A percentile compares a stretch with the other conserved stretches of the same genome.
Conservation (phyloP, 2,113 vertebrate genomes). For the Lanius collurio region DNA sequence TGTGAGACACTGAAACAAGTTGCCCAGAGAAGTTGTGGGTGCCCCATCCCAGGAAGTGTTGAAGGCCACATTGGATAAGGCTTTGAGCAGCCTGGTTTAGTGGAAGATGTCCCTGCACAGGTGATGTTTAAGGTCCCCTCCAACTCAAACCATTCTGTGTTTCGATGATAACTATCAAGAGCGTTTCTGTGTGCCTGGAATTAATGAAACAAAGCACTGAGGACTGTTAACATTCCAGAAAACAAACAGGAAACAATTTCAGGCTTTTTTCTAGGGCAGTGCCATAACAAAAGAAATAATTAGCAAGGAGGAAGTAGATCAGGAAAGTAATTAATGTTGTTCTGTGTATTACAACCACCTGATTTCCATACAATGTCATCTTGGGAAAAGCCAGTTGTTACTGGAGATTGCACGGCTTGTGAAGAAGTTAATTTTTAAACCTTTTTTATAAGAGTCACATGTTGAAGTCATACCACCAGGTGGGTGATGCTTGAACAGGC, state of each 20-base stretch:
- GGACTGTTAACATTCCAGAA: background rate
- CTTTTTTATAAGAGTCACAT: background rate
- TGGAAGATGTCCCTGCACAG: background rate
- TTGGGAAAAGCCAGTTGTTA: background rate
- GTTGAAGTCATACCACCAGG: background rate
- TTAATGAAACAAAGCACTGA: background rate
- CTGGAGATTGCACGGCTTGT: background rate
- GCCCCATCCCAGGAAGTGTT: background rate
- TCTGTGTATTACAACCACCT: background rate
- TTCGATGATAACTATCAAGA: background rate
- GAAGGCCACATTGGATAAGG: background rate
- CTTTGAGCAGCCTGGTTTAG: background rate
- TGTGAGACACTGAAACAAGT: background rate
- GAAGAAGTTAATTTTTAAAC: background rate
- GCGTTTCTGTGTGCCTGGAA: background rate
- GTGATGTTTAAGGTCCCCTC: background rate
- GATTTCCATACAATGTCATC: background rate
- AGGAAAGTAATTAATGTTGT: background rate
- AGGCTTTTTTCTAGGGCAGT: slow-evolving; percentile 27
- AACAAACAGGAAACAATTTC: slow-evolving; percentile 37
- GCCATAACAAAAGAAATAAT: slow-evolving; percentile 15
- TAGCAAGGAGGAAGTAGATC: background rate
- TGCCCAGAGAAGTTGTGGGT: background rate
- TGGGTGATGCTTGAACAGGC: background rate
- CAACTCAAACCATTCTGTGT: background rate